Conservation (phyloP, 2,113 vertebrate genomes). For the Myotis brandtii region DNA sequence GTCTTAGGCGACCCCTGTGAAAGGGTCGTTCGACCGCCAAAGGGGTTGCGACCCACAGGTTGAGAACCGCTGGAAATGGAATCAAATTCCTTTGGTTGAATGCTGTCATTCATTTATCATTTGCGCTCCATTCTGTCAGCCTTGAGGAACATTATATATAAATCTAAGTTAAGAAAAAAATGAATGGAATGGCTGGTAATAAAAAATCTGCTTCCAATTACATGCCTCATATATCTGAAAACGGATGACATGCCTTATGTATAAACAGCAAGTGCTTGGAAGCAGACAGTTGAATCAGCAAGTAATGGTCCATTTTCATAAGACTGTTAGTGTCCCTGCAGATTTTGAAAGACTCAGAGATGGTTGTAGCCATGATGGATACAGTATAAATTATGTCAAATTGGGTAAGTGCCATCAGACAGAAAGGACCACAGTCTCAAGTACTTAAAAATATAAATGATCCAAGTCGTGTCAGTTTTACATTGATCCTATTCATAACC, state of each 20-base stretch:
- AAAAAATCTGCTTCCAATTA: conserved; percentile 69
- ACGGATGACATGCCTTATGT: conserved; percentile 66
- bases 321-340: not conserved
- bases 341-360: not conserved
- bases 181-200: conserved; percentile 6
- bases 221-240: conserved; percentile 69
- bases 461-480: not conserved
- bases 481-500: not conserved
- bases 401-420: not conserved
- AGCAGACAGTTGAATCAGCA: conserved; percentile 60
- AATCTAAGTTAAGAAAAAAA: conserved; percentile 60
- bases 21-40: too few species aligned
- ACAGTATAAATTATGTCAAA: not conserved
- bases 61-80: not conserved
- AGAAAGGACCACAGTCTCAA: not conserved
- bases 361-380: not conserved
- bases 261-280: conserved; percentile 62
- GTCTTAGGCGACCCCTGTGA: too few species aligned
- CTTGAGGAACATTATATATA: conserved; percentile 50
- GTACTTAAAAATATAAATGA: not conserved
- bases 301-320: conserved; percentile 1
- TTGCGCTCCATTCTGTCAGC: not conserved
- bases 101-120: conserved; percentile 55
- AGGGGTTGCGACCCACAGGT: too few species aligned
- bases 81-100: not conserved